A percentile compares a stretch with the other conserved stretches of the same genome.
phyloP scores from a whole-genome alignment of 2,888 invertebrate genomes.

The Oligia latruncula region DNA sequence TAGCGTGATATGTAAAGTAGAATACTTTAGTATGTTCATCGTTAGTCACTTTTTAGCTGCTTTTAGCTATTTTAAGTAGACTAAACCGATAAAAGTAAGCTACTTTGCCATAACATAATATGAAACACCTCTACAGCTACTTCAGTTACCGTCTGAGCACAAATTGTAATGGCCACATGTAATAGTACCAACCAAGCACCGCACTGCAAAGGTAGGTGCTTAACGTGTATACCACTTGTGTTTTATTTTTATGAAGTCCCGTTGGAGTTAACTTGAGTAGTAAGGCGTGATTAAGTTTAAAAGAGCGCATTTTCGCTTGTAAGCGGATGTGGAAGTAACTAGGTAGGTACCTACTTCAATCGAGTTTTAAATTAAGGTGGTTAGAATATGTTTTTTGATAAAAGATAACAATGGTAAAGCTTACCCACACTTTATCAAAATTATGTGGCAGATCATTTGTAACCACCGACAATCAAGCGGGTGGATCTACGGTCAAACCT shows the following conservation, averaged over 20 bases:
- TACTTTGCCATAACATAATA: slow-evolving; percentile 4
- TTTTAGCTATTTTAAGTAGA: not conserved
- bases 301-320: slow-evolving; percentile 1
- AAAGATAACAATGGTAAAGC: not conserved
- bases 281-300: slow-evolving; percentile 7
- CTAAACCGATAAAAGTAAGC: not conserved
- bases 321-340: not conserved
- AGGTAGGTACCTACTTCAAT: not conserved
- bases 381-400: not conserved
- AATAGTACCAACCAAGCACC: not conserved
- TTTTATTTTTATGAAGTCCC: slow-evolving; percentile 54
- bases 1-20: not conserved
- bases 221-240: slow-evolving; percentile 18
- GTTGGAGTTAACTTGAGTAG: slow-evolving; percentile 12
- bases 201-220: slow-evolving; percentile 7
- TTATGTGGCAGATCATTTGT: not conserved
- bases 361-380: not conserved
- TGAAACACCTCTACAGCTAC: not conserved
- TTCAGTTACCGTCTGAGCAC: not conserved
- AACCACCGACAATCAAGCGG: not conserved
- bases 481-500: not conserved
- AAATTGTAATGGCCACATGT: slow-evolving; percentile 30
- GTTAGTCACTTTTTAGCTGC: not conserved
- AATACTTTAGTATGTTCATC: not conserved
- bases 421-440: not conserved